Percentiles rank a stretch among this genome's conserved stretches.
phyloP scores from a whole-genome alignment of 2,113 vertebrate genomes.

The Bufo bufo region DNA sequence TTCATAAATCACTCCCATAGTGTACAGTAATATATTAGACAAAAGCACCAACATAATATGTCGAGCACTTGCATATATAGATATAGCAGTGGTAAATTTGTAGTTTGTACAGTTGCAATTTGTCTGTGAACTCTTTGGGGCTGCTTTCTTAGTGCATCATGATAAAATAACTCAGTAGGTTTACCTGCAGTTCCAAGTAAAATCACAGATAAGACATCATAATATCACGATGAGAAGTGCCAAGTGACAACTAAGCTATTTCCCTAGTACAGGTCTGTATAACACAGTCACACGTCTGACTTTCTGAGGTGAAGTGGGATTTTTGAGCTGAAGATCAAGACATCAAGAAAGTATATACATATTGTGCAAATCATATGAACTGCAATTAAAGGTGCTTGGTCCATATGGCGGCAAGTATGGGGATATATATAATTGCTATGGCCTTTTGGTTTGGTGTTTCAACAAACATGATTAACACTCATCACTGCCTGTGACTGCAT shows the following conservation, averaged over 20 bases:
- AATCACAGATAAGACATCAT: neutral
- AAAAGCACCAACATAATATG: neutral
- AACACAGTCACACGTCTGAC: neutral
- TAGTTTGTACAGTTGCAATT: neutral
- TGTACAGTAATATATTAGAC: neutral
- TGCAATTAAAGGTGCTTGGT: conserved; percentile 47
- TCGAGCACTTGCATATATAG: neutral
- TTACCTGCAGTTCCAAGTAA: neutral
- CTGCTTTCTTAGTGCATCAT: neutral
- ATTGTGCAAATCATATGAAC: conserved; percentile 52
- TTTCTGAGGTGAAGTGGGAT: neutral
- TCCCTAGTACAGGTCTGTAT: too few species aligned
- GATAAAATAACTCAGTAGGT: neutral
- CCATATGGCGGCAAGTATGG: conserved; percentile 21
- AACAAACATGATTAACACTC: conserved; percentile 68
- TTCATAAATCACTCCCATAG: neutral
- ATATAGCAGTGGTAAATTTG: neutral
- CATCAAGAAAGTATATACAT: conserved; percentile 20
- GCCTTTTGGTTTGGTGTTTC: conserved; percentile 63
- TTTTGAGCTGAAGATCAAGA: conserved; percentile 16
- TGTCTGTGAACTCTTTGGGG: neutral
- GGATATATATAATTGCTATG: conserved; percentile 24
- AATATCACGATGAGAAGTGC: neutral
- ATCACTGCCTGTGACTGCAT: conserved; percentile 69
- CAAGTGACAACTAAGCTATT: neutral